phyloP scores from a whole-genome alignment of 2,797 vertebrate species.

The Onychomys torridus region DNA sequence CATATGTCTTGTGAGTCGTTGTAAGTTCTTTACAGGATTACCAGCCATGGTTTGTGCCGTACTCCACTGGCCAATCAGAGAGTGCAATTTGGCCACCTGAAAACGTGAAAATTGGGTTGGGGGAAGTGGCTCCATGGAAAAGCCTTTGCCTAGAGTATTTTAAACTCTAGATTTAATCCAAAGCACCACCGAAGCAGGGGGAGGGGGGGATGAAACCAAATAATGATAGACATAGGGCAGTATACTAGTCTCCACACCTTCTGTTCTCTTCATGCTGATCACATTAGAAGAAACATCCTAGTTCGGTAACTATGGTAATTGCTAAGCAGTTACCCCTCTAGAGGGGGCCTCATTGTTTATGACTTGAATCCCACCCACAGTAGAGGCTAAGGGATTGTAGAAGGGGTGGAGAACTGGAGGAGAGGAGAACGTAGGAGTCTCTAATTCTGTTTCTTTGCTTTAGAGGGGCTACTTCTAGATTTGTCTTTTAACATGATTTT shows the following conservation, averaged over 20 bases:
- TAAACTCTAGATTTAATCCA: not conserved
- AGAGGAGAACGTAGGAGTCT: not conserved
- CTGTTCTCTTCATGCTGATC: not conserved
- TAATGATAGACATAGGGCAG: not conserved
- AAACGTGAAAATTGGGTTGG: not conserved
- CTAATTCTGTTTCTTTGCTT: not conserved
- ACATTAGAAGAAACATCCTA: not conserved
- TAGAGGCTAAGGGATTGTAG: not conserved
- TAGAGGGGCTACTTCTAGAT: not conserved
- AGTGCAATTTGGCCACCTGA: not conserved
- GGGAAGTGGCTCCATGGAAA: not conserved
- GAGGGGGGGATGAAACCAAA: not conserved
- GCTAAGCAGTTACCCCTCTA: not conserved
- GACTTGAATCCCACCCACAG: not conserved
- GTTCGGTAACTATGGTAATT: not conserved
- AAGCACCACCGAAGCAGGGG: not conserved
- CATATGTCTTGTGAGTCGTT: not conserved
- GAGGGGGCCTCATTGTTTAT: slow-evolving; percentile 27
- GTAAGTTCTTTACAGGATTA: not conserved
- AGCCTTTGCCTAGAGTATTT: not conserved
- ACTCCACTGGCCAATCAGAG: not conserved
- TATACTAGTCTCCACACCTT: not conserved
- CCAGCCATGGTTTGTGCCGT: not conserved
- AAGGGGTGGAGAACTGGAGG: not conserved
- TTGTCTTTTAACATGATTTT: not conserved